phyloP scores from a whole-genome alignment of 2,113 vertebrate genomes.

The Rhizomys pruinosus region DNA sequence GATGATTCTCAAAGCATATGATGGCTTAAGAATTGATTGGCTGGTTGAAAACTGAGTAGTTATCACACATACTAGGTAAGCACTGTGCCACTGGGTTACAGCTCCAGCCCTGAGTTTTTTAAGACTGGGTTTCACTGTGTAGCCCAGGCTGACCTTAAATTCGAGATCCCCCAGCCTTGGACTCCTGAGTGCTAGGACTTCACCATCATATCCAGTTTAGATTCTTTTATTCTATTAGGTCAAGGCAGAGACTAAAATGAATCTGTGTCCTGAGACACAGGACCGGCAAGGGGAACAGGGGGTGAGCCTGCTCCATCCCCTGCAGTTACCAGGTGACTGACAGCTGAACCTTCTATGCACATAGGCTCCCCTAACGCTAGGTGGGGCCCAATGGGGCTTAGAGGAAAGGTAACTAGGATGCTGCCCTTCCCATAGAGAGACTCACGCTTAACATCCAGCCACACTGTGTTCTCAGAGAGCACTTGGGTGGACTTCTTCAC shows the following conservation, averaged over 20 bases:
- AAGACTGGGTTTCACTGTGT: neutral
- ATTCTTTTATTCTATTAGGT: neutral
- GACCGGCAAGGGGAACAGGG: neutral
- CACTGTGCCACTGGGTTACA: neutral
- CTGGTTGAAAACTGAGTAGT: too few species aligned
- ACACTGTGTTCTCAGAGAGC: neutral
- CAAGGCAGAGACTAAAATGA: neutral
- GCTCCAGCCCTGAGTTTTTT: neutral
- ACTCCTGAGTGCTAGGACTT: neutral
- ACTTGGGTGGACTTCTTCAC: accelerated
- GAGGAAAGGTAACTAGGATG: neutral
- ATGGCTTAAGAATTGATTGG: neutral
- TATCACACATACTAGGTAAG: too few species aligned
- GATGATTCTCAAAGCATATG: neutral
- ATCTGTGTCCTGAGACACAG: neutral
- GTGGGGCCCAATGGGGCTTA: too few species aligned
- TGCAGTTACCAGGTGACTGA: neutral
- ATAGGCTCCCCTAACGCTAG: neutral
- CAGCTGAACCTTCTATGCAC: neutral
- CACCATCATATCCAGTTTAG: neutral
- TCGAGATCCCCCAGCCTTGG: neutral
- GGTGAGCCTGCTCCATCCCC: neutral
- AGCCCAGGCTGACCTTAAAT: neutral
- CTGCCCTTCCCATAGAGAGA: neutral
- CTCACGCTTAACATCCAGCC: constrained; percentile 76